These are phyloP conservation scores for Prosapia bicincta DNA, from an alignment of 2,888 invertebrate species.

Conservation along the genomic window DNA sequence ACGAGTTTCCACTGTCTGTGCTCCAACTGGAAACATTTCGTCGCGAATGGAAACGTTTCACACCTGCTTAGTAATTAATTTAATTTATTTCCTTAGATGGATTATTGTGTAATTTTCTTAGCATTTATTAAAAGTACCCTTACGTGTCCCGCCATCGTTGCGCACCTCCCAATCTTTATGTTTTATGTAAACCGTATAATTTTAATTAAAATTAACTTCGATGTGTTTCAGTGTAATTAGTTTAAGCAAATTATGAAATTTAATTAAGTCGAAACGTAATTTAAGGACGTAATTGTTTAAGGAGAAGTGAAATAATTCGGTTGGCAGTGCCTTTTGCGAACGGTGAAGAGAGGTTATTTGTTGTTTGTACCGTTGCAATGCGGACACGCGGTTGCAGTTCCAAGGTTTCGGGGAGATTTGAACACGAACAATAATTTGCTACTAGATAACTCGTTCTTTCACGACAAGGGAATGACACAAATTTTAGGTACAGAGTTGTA, in stretches of 20 bases:
- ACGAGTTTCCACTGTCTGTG: background rate
- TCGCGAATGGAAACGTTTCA: background rate
- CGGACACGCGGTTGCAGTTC: no score
- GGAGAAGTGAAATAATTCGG: no score
- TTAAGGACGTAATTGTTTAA: no score
- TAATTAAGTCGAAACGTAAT: no score
- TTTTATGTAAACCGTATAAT: background rate
- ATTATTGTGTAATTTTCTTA: background rate
- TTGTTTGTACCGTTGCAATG: no score
- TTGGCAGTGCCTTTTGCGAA: no score
- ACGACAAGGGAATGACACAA: no score
- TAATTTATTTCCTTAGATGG: background rate
- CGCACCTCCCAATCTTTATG: background rate
- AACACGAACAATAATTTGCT: no score
- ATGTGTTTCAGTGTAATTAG: background rate
- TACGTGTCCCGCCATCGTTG: background rate
- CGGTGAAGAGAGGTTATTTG: no score
- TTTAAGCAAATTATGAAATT: background rate
- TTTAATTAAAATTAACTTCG: background rate
- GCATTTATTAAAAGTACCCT: background rate
- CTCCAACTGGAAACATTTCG: background rate
- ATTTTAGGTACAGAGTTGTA: no score
- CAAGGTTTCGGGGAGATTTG: no score
- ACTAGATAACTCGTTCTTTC: no score
- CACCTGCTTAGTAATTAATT: background rate